These are phyloP conservation scores for Chalcosyrphus nemorum DNA, from an alignment of 2,888 invertebrate species.

Conservation along the genomic window DNA sequence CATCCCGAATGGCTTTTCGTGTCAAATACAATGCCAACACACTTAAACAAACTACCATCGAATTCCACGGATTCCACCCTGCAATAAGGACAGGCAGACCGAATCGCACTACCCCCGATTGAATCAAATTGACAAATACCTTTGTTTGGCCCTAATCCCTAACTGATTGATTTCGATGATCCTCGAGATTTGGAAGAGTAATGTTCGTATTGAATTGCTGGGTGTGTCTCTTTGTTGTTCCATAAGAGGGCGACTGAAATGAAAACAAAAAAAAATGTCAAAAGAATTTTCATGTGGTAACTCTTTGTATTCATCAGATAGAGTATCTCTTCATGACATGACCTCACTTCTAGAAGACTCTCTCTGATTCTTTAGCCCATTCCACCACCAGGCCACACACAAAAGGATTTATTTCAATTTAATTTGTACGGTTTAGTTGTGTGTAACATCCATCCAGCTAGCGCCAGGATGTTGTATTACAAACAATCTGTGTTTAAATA, in stretches of 20 bases:
- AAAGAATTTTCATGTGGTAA: constrained; percentile 44
- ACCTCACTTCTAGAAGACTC: background rate
- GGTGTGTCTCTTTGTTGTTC: constrained; percentile 18
- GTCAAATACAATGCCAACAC: constrained; percentile 46
- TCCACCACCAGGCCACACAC: background rate
- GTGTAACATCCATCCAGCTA: constrained; percentile 21
- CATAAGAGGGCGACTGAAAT: constrained; percentile 3
- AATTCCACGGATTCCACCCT: background rate
- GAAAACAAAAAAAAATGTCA: constrained; percentile 38
- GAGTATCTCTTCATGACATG: constrained; percentile 45
- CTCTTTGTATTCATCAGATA: constrained; percentile 60
- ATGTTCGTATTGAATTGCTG: constrained; percentile 61
- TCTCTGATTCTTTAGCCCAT: no score
- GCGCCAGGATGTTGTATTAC: constrained; percentile 26
- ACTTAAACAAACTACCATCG: constrained; percentile 10
- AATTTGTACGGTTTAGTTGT: constrained; percentile 38
- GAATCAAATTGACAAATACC: constrained; percentile 68
- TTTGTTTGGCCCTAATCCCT: constrained; percentile 63
- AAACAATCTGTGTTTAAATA: constrained; percentile 48
- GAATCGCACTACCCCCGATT: constrained; percentile 45
- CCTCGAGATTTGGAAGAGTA: constrained; percentile 66
- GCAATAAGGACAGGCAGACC: background rate
- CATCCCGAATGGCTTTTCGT: constrained; percentile 49
- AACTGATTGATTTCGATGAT: constrained; percentile 70
- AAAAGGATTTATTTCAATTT: constrained; percentile 67